A percentile compares a stretch with the other conserved stretches of the same genome.
These are phyloP conservation scores for human (Homo sapiens) DNA, from an alignment of 2,113 vertebrate genomes.

Conservation along the genomic window DNA sequence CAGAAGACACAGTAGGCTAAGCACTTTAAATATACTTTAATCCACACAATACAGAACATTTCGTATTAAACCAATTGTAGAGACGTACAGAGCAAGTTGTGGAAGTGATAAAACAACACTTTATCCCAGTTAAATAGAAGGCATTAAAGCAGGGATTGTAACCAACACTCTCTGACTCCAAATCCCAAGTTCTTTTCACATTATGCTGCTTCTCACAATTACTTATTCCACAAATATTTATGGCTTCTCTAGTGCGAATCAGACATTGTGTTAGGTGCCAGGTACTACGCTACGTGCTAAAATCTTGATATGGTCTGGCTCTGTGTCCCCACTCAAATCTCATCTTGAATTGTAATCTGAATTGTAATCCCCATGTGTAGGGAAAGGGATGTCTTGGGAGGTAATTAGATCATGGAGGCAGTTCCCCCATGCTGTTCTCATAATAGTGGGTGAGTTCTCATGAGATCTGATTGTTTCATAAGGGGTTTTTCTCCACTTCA, in stretches of 20 bases:
- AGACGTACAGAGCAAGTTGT: background rate
- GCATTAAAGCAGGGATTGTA: background rate
- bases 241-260: background rate
- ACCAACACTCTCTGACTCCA: background rate
- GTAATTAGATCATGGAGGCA: no score
- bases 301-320: no score
- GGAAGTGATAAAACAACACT: background rate
- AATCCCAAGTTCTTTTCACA: background rate
- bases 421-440: no score
- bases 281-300: background rate
- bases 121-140: background rate
- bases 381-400: no score
- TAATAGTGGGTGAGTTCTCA: no score
- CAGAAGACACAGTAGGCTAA: background rate
- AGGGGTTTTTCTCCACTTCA: no score
- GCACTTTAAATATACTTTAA: background rate
- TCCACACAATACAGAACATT: background rate
- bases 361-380: no score
- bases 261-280: background rate
- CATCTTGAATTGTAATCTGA: no score
- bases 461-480: no score
- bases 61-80: background rate
- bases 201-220: background rate
- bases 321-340: no score
- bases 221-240: background rate